phyloP scores from a whole-genome alignment of 2,797 vertebrate genomes.

The Cuculus canorus region DNA sequence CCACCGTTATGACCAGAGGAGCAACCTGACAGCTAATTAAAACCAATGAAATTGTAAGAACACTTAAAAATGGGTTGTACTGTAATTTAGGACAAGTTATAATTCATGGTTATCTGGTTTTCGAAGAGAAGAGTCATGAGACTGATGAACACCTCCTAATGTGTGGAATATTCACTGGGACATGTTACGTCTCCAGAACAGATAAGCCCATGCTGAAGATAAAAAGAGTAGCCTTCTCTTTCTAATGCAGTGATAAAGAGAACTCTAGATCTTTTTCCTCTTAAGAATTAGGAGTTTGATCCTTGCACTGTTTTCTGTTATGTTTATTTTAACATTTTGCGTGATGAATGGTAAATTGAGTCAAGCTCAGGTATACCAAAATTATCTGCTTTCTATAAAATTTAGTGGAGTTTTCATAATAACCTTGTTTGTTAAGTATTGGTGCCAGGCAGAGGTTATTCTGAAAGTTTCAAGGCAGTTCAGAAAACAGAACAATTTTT shows the following conservation, averaged over 20 bases:
- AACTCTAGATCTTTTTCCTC: neutral
- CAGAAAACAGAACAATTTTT: neutral
- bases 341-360: neutral
- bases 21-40: neutral
- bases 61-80: accelerated
- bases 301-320: neutral
- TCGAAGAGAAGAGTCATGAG: neutral
- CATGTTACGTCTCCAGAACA: neutral
- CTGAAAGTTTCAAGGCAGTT: neutral
- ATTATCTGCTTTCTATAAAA: neutral
- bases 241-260: neutral
- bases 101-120: neutral
- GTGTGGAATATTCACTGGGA: neutral
- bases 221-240: neutral
- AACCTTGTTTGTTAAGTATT: neutral
- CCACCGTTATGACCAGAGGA: neutral
- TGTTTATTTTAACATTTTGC: neutral
- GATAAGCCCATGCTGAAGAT: neutral
- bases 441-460: neutral
- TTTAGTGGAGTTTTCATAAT: neutral
- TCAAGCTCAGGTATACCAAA: neutral
- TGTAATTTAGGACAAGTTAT: neutral
- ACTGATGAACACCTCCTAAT: neutral
- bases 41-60: neutral
- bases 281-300: neutral